Conservation (phyloP, 2,797 vertebrate species). For the Hyperoplus lanceolatus region DNA sequence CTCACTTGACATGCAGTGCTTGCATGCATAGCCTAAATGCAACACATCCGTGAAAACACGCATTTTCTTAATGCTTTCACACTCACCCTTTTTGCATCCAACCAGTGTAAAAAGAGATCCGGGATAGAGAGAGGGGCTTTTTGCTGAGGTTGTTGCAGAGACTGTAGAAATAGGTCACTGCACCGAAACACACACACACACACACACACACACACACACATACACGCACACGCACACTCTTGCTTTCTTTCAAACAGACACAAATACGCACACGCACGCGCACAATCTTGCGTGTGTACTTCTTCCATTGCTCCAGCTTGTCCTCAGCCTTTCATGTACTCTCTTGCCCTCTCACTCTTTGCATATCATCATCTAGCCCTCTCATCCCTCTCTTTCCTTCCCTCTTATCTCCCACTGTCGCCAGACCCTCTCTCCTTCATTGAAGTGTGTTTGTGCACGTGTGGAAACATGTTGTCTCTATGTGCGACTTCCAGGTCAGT, state of each 20-base stretch:
- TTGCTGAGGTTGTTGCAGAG: constrained; percentile 77
- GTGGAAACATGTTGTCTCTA: constrained; percentile 53
- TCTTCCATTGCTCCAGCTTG: constrained; percentile 43
- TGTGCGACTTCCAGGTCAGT: constrained; percentile 77
- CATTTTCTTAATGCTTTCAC: constrained; percentile 48
- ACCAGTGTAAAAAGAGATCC: constrained; percentile 54
- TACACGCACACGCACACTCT: constrained; percentile 25
- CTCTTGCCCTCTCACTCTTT: constrained; percentile 45
- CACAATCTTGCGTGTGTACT: constrained; percentile 33
- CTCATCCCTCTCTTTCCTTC: constrained; percentile 49
- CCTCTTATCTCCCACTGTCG: constrained; percentile 59
- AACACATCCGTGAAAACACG: constrained; percentile 50
- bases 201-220: constrained; percentile 31
- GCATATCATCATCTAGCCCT: constrained; percentile 67
- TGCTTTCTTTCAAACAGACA: constrained; percentile 37
- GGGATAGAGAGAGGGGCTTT: constrained; percentile 62
- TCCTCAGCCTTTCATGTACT: constrained; percentile 60
- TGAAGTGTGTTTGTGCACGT: constrained; percentile 30
- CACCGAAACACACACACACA: no score
- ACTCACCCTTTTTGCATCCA: constrained; percentile 52
- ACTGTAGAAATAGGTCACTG: constrained; percentile 82
- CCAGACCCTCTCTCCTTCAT: constrained; percentile 43
- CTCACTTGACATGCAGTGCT: constrained; percentile 21
- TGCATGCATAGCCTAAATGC: constrained; percentile 51
- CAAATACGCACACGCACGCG: constrained; percentile 17